Evolutionary conservation across 2,888 invertebrate genomes (phyloP).

Genomic region (Cacoxenus indagator): DNA sequence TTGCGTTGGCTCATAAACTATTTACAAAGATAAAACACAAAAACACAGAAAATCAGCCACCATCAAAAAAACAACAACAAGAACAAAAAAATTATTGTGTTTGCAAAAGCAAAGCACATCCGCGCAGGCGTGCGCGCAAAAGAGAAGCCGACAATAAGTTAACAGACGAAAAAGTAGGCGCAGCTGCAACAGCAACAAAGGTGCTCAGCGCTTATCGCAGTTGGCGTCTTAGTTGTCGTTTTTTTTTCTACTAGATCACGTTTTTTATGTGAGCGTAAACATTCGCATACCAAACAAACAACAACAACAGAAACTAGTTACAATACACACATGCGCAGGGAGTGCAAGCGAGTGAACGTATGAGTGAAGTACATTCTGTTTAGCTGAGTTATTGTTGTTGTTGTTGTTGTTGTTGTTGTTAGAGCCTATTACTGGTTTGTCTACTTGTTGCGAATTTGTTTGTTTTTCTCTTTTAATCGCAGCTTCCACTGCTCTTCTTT

Average conservation of each 20-base stretch:
- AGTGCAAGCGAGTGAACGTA: slow-evolving; percentile 31
- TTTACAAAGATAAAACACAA: too few relatives aligned
- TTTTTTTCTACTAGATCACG: slow-evolving; percentile 65
- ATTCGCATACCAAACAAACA: slow-evolving; percentile 52
- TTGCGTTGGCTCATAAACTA: too few relatives aligned
- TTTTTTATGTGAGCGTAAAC: slow-evolving; percentile 65
- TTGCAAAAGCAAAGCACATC: too few relatives aligned
- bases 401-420: slow-evolving; percentile 24
- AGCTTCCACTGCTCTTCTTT: not conserved
- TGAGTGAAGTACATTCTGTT: slow-evolving; percentile 47
- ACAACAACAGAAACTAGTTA: slow-evolving; percentile 24
- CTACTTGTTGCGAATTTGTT: not conserved
- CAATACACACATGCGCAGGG: not conserved
- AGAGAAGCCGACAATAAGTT: too few relatives aligned
- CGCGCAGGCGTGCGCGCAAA: too few relatives aligned
- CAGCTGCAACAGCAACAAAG: not conserved
- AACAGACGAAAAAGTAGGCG: too few relatives aligned
- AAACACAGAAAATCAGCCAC: too few relatives aligned
- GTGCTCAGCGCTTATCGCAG: not conserved
- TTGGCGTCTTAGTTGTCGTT: slow-evolving; percentile 27
- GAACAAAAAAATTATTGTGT: too few relatives aligned
- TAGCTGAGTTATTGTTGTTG: slow-evolving; percentile 30
- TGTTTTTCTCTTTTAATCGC: not conserved
- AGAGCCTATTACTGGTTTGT: slow-evolving; percentile 31
- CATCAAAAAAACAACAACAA: too few relatives aligned